Conservation (phyloP, 2,888 invertebrate species). For the Andrena haemorrhoa region DNA sequence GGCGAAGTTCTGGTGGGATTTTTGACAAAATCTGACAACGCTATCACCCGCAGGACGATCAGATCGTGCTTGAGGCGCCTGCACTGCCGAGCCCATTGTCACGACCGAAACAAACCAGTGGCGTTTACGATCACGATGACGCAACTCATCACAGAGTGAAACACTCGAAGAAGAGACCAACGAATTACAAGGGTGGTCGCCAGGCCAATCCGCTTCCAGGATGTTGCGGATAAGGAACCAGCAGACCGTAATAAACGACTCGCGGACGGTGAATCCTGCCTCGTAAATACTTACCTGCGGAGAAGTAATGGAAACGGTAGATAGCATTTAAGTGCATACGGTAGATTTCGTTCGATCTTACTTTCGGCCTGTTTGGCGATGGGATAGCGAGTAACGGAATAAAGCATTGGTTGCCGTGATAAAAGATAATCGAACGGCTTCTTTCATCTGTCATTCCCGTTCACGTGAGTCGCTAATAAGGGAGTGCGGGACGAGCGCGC, state of each 20-base stretch:
- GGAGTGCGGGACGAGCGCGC: too few relatives aligned
- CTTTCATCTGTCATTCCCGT: background rate
- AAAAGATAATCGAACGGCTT: background rate
- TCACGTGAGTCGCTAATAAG: background rate
- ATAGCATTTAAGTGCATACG: slow-evolving; percentile 26
- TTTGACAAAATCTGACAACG: background rate
- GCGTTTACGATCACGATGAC: background rate
- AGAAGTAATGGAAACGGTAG: background rate
- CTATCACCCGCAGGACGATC: background rate
- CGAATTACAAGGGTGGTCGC: background rate
- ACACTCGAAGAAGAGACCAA: slow-evolving; percentile 31
- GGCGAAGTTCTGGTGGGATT: background rate
- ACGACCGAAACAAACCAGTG: background rate
- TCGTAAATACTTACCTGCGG: slow-evolving; percentile 10
- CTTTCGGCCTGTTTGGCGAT: background rate
- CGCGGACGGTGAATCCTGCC: background rate
- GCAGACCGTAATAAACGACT: background rate
- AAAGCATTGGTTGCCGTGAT: slow-evolving; percentile 18
- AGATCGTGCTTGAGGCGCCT: background rate
- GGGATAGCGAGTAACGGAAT: slow-evolving; percentile 31
- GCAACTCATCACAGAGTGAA: background rate
- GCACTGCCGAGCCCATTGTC: too few relatives aligned
- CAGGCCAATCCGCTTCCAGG: slow-evolving; percentile 25
- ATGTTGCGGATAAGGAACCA: slow-evolving; percentile 50
- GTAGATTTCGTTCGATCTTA: slow-evolving; percentile 5